Base-by-base conservation (phyloP, 2,797 vertebrate genomes). In the Harpagifer antarcticus region DNA sequence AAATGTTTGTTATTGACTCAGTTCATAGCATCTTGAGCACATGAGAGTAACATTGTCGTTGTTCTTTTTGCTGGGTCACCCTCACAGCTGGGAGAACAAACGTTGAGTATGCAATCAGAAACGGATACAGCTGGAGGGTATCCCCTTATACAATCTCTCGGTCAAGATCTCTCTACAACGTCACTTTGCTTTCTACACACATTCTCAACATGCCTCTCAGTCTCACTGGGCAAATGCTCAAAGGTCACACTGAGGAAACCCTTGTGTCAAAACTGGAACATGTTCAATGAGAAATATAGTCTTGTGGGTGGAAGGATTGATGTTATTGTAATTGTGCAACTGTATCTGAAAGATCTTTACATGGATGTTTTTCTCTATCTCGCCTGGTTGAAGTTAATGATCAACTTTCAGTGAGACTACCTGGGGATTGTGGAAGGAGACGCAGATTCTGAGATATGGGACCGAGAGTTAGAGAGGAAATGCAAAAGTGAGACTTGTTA, bases 371-470 rank as follows among this genome's bases (percentile, higher is more conserved):
- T 72, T 72, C 49, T 49, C 71, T 81, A 65, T 68, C 76, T 63
- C 37, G 1, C 68, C 5, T 2, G 57, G 31, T 5, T 43, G 15
- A 40, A 57, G 82, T 76, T 81, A 85, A 84, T 74, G 9, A 85
- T 88, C 59, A 45, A 58, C 68, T 70, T 23, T 82, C 67, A 86
- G 70, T 68, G 73, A 89, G 76, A 83, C 72, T 78, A 31, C 58
- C 63, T 70, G 63, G 13, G 19, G 47, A 66, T 63, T 40, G 23
- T 53, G 15, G 19, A 63, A 59, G 27, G 49, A 33, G 79, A 78
- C 58, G 44, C 9, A 63, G 78, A 83, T 86, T 4, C 37, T 3
- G 53, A 58, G 82, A 89, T 71, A 49, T 9, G 16, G 47, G 19
- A n/a, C 17, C 49, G 67, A 59, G 43, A 58, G 57, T 13, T 61